A percentile compares a stretch with the other conserved stretches of the same genome.
These are phyloP conservation scores for Octomys mimax DNA, from an alignment of 2,797 vertebrate genomes.

Conservation along the genomic window DNA sequence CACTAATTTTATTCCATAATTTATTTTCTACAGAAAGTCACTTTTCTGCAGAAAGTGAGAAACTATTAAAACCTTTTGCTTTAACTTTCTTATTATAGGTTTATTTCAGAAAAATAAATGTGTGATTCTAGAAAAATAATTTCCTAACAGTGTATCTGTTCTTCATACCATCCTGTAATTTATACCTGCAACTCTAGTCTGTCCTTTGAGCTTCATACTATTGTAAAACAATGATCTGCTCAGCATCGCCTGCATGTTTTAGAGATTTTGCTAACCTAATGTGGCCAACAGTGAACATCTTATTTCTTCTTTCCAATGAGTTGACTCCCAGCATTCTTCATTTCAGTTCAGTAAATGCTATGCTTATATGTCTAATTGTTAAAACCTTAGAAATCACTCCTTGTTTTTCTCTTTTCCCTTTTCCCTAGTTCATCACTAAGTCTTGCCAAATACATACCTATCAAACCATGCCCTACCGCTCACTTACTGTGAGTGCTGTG, in stretches of 20 bases:
- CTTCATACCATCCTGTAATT: background rate
- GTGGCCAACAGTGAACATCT: background rate
- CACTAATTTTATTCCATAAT: background rate
- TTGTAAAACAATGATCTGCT: background rate
- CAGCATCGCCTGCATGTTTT: background rate
- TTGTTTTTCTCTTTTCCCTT: background rate
- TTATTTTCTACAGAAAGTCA: conserved; percentile 26
- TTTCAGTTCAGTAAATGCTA: background rate
- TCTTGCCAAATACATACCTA: background rate
- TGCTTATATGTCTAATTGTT: background rate
- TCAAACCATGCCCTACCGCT: background rate
- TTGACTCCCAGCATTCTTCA: background rate
- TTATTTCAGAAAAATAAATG: conserved; percentile 52
- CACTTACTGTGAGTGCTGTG: background rate
- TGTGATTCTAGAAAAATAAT: conserved; percentile 1
- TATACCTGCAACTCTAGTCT: background rate
- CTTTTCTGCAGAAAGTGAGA: conserved; percentile 32
- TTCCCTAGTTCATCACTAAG: background rate
- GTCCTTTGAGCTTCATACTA: background rate
- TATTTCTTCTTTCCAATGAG: background rate
- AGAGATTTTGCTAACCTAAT: background rate
- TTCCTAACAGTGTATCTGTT: background rate
- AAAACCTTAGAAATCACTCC: background rate
- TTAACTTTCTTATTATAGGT: conserved; percentile 22
- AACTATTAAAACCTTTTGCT: background rate